These are phyloP conservation scores for Myiozetetes cayanensis DNA, from an alignment of 2,113 vertebrate species.

Conservation along the genomic window DNA sequence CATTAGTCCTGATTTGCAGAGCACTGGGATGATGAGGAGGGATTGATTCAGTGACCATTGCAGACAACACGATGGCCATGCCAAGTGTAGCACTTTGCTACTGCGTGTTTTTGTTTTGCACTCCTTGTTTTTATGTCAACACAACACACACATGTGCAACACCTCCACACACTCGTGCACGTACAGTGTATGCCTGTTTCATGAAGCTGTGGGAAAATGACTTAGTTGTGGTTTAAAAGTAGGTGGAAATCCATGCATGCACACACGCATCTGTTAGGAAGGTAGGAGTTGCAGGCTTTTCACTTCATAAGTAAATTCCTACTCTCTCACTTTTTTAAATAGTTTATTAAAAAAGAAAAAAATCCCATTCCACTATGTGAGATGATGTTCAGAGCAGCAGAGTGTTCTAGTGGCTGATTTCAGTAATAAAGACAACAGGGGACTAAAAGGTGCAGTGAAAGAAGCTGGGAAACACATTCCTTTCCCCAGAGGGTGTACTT, in stretches of 20 bases:
- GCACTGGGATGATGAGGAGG: neutral
- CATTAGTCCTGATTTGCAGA: fast-evolving
- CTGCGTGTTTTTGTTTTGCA: fast-evolving
- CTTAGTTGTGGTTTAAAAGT: neutral
- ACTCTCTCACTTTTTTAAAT: neutral
- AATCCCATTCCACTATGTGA: neutral
- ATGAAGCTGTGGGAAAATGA: neutral
- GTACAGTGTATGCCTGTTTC: fast-evolving
- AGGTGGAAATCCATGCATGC: neutral
- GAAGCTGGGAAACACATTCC: conserved; percentile 41
- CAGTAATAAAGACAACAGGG: conserved; percentile 56
- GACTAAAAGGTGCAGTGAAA: conserved; percentile 37
- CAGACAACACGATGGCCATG: fast-evolving
- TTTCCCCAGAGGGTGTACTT: conserved; percentile 62
- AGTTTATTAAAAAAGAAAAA: neutral
- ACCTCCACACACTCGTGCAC: fast-evolving
- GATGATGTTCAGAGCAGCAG: neutral
- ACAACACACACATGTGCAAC: fast-evolving
- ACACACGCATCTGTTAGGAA: neutral
- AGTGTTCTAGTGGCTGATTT: conserved; percentile 45
- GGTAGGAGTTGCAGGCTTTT: neutral
- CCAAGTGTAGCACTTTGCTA: fast-evolving
- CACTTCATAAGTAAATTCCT: neutral
- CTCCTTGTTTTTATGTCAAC: neutral
- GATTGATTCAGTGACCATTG: neutral